Conservation (phyloP, 2,888 invertebrate genomes). For the Andrena haemorrhoa region DNA sequence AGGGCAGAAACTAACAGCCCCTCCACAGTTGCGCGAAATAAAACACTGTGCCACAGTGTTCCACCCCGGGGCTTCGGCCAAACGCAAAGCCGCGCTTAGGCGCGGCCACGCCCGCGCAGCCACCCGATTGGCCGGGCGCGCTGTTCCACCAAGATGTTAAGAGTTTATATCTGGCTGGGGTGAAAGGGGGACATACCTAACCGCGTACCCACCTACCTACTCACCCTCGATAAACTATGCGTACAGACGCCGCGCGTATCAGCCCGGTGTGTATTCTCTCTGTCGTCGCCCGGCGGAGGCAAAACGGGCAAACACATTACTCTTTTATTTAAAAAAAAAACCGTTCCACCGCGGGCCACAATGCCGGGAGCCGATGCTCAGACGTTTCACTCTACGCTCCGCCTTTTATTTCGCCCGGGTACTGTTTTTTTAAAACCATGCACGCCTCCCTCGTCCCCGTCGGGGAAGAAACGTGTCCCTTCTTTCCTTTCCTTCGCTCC, state of each 20-base stretch:
- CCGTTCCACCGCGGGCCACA: conserved; percentile 78
- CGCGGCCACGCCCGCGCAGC: conserved; percentile 68
- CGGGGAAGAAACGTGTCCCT: conserved; percentile 44
- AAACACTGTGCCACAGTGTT: conserved; percentile 83
- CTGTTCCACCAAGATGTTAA: conserved; percentile 78
- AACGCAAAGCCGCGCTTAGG: conserved; percentile 75
- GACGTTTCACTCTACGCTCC: conserved; percentile 78
- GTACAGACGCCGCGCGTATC: conserved; percentile 48
- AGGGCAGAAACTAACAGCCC: conserved; percentile 78
- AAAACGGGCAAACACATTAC: conserved; percentile 80
- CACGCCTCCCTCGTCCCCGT: conserved; percentile 65
- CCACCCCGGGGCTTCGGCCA: conserved; percentile 80
- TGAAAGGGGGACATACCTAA: conserved; percentile 79
- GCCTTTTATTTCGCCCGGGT: conserved; percentile 81
- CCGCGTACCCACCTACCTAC: conserved; percentile 76
- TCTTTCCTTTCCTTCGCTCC: conserved; percentile 34
- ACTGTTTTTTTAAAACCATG: conserved; percentile 78
- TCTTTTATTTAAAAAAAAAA: conserved; percentile 78
- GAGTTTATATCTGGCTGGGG: conserved; percentile 80
- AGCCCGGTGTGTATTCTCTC: conserved; percentile 45
- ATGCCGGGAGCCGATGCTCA: conserved; percentile 79
- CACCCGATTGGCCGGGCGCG: conserved; percentile 65
- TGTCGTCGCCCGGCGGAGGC: conserved; percentile 53
- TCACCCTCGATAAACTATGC: conserved; percentile 66
- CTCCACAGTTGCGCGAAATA: conserved; percentile 79